phyloP scores from a whole-genome alignment of 2,888 invertebrate genomes.

The Osmoderma eremita region DNA sequence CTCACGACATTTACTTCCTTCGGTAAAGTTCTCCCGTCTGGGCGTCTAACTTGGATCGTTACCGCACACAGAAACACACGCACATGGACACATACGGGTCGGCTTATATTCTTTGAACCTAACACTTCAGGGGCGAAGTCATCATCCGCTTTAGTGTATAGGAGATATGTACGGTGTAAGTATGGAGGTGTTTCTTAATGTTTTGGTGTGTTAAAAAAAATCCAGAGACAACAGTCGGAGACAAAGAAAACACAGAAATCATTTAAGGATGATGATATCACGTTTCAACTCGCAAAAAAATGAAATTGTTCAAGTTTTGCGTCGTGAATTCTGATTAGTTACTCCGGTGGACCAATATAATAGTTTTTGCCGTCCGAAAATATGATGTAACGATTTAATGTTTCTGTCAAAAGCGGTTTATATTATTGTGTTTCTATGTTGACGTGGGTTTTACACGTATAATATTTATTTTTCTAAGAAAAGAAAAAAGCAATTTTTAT shows the following conservation, averaged over 20 bases:
- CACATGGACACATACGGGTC: no score
- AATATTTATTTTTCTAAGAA: no score
- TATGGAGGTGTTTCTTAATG: not conserved
- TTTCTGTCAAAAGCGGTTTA: no score
- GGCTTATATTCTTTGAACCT: slow-evolving; percentile 16
- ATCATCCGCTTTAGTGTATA: slow-evolving; percentile 27
- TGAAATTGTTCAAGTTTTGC: not conserved
- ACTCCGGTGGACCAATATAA: not conserved
- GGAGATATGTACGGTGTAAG: slow-evolving; percentile 18
- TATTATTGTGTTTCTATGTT: no score
- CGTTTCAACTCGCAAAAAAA: not conserved
- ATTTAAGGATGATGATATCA: not conserved
- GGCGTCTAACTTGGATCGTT: slow-evolving; percentile 15
- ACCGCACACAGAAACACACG: not conserved
- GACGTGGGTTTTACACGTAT: no score
- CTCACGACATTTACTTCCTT: not conserved
- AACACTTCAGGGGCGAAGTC: slow-evolving; percentile 20
- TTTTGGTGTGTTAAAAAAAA: no score
- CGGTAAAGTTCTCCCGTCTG: slow-evolving; percentile 14
- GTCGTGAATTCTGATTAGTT: slow-evolving; percentile 20
- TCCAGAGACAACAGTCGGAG: no score
- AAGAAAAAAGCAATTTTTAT: no score
- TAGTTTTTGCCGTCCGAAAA: no score
- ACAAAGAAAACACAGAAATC: slow-evolving; percentile 7
- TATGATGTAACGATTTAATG: no score